phyloP scores from a whole-genome alignment of 2,113 vertebrate species.

The Xenotilapia flavipinnis region DNA sequence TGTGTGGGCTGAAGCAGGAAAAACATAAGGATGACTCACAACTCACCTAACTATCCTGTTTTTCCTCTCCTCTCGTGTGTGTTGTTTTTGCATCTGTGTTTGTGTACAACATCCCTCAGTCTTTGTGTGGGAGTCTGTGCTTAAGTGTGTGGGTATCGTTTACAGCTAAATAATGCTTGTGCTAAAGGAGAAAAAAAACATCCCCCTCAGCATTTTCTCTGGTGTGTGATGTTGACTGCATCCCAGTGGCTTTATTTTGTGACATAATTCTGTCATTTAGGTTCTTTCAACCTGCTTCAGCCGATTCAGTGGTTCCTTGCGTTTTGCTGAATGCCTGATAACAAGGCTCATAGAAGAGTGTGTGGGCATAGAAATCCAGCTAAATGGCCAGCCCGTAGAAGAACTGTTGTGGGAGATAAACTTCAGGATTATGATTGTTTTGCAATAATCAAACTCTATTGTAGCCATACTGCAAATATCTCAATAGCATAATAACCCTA shows the following conservation, averaged over 20 bases:
- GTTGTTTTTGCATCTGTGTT: neutral
- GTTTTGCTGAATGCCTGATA: neutral
- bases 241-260: neutral
- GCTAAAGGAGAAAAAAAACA: neutral
- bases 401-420: neutral
- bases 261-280: neutral
- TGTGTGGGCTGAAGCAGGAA: constrained; percentile 34
- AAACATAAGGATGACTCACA: constrained; percentile 39
- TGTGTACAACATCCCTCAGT: neutral
- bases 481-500: neutral
- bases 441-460: neutral
- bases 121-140: neutral
- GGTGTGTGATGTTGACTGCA: neutral
- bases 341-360: neutral
- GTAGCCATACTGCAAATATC: neutral
- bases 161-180: neutral
- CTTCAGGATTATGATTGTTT: neutral
- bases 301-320: neutral
- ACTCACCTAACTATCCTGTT: neutral
- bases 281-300: neutral
- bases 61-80: neutral
- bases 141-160: neutral
- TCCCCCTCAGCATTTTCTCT: neutral
- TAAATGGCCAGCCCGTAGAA: neutral
- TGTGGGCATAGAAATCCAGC: neutral